Base-by-base conservation (phyloP, 2,797 vertebrate species). In the Sus cebifrons region DNA sequence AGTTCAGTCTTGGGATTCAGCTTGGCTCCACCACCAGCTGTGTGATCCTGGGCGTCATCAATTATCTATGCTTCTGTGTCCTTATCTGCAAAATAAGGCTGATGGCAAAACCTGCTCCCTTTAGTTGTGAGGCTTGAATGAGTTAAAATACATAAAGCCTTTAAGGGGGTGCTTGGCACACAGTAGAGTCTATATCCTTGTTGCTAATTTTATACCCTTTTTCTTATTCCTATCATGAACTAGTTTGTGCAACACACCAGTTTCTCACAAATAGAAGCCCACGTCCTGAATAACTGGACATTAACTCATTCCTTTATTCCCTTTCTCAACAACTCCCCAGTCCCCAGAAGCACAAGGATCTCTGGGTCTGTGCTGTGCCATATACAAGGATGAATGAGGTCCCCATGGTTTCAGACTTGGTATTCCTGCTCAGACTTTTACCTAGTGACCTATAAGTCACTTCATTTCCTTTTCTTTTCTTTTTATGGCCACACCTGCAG, bases 351-450 rank as follows among this genome's bases (percentile, higher is more conserved):
- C 62, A 78, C n/a, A 9, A 27, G 21, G 23, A 8, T 29, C n/a
- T 56, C 10, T 40, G n/a, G 2, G 3, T 9, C 91, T 1, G 16
- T 2, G 0, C 62, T 77, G 7, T 18, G 5, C 58, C 68, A 62
- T 36, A 17, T 21, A 20, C 27, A 87, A 70, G 0, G 0, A 74
- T 29, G 58, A 70, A 90, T 54, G 23, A 56, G 11, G 36, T 68
- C 58, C 29, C 60, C 9, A 0, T 25, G 54, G 44, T 49, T 75
- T 78, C 87, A 75, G 60, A 14, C 70, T 64, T 62, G 71, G 36
- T 92, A 44, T 75, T 96, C 89, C 93, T 92, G 84, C 65, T 84
- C 77, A 52, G 25, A 62, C 54, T 64, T 94, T 36, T 29, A 77
- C 68, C 81, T 8, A 5, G 68, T 68, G 78, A 91, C 89, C 65